Conservation (phyloP, 2,888 invertebrate species). For the Eugnorisma glareosa region DNA sequence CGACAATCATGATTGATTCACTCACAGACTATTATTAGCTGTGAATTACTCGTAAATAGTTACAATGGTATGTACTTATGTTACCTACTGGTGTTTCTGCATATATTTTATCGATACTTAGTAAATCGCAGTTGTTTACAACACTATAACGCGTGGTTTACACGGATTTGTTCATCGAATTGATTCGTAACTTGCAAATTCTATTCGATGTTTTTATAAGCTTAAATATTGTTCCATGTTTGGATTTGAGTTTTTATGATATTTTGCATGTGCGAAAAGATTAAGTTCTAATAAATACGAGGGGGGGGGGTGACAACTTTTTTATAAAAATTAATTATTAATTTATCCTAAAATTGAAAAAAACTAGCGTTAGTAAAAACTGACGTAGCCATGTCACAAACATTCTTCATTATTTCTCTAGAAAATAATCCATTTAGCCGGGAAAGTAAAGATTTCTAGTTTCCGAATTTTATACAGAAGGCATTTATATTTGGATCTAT, state of each 20-base stretch:
- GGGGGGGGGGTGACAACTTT: no score
- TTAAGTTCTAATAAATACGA: not conserved
- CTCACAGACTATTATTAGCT: constrained; percentile 49
- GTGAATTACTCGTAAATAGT: constrained; percentile 54
- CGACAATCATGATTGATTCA: constrained; percentile 53
- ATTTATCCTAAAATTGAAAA: no score
- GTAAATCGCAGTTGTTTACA: constrained; percentile 51
- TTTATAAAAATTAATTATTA: no score
- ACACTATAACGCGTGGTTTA: constrained; percentile 38
- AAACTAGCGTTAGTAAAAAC: no score
- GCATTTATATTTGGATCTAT: not conserved
- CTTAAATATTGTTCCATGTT: not conserved
- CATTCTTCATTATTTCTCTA: no score
- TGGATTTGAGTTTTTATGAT: not conserved
- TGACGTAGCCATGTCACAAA: no score
- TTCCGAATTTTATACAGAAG: not conserved
- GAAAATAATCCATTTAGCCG: not conserved
- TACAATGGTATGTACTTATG: constrained; percentile 44
- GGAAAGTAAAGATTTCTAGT: not conserved
- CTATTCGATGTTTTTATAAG: constrained; percentile 7
- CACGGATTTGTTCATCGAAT: constrained; percentile 40
- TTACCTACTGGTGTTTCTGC: constrained; percentile 32
- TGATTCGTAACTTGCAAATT: not conserved
- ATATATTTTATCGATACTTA: constrained; percentile 54
- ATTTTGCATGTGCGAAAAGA: not conserved